phyloP scores from a whole-genome alignment of 2,113 vertebrate genomes.

The Nycticorax nycticorax region DNA sequence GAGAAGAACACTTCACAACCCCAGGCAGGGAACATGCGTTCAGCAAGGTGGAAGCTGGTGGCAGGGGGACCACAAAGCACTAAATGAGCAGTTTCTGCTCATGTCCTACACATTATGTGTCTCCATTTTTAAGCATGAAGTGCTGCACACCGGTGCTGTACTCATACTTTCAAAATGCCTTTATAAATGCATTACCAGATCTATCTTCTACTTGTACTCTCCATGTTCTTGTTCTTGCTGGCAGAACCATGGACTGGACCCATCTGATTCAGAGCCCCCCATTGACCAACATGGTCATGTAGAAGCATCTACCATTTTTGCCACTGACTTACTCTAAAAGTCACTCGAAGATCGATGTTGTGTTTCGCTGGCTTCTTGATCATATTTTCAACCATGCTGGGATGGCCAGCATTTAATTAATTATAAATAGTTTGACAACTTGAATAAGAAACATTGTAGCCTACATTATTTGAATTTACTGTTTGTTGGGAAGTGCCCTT shows the following conservation, averaged over 20 bases:
- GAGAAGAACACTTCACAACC: background rate
- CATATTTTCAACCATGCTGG: background rate
- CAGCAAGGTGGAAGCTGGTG: background rate
- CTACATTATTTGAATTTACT: background rate
- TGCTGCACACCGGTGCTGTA: background rate
- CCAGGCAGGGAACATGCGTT: background rate
- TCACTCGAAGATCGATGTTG: background rate
- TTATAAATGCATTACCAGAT: background rate
- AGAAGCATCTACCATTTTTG: background rate
- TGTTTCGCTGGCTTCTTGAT: background rate
- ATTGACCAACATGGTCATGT: background rate
- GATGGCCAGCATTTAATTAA: background rate
- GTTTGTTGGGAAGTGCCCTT: background rate
- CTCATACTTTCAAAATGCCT: background rate
- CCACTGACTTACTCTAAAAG: background rate
- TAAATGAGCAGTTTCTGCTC: background rate
- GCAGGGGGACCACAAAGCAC: background rate
- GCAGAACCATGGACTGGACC: background rate
- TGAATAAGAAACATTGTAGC: background rate
- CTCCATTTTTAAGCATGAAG: background rate
- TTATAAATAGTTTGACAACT: background rate
- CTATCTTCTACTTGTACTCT: background rate
- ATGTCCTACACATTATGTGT: fast-evolving
- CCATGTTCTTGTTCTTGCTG: background rate
- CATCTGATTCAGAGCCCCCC: background rate